phyloP scores from a whole-genome alignment of 2,797 vertebrate genomes.

The Cottoperca gobio region DNA sequence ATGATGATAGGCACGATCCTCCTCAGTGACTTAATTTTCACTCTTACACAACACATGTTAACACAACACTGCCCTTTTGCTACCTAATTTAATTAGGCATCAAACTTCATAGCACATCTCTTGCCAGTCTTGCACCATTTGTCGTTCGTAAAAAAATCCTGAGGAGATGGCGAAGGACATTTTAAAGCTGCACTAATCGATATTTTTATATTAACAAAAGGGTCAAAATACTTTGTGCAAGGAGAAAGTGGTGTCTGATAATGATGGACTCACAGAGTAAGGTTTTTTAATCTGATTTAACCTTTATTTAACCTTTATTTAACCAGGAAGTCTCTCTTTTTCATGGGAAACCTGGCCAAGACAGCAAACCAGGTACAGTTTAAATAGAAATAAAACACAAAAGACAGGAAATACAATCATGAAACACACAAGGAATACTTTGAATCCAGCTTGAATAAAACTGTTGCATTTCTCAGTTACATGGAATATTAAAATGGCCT shows the following conservation, averaged over 20 bases:
- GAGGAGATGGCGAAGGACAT: background rate
- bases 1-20: background rate
- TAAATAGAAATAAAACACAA: too few species aligned
- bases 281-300: too few species aligned
- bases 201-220: background rate
- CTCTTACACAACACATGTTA: slow-evolving; percentile 11
- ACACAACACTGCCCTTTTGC: background rate
- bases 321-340: too few species aligned
- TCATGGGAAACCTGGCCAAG: too few species aligned
- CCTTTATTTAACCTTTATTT: too few species aligned
- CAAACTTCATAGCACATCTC: background rate
- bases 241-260: background rate
- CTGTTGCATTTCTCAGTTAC: too few species aligned
- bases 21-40: slow-evolving; percentile 18
- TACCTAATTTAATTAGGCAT: slow-evolving; percentile 19
- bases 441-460: too few species aligned
- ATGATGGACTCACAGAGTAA: background rate
- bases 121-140: background rate
- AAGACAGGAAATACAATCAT: too few species aligned
- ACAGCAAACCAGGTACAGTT: too few species aligned
- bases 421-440: too few species aligned
- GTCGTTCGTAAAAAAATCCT: background rate
- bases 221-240: background rate
- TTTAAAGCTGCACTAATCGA: slow-evolving; percentile 8
- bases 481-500: too few species aligned